Evolutionary conservation across 2,888 invertebrate species (phyloP).

Genomic region (Lasioglossum zephyrum): DNA sequence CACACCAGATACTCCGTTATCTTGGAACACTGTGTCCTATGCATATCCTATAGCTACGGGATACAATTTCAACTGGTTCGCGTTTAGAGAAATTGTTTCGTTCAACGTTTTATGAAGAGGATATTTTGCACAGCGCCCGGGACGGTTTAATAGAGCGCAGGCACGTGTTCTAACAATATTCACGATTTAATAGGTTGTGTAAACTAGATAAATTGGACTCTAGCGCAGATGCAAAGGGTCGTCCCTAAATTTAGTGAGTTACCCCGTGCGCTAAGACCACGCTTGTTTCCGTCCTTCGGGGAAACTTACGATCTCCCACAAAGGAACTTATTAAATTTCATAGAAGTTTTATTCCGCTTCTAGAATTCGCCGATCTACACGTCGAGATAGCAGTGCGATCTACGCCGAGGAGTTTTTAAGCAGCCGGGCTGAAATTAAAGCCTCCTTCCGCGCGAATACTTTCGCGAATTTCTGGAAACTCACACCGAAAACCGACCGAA

Average conservation of each 20-base stretch:
- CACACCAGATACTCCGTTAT: too few relatives aligned
- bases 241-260: slow-evolving; percentile 76
- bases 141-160: slow-evolving; percentile 7
- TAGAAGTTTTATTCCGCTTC: slow-evolving; percentile 81
- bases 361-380: slow-evolving; percentile 74
- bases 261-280: slow-evolving; percentile 50
- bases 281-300: slow-evolving; percentile 70
- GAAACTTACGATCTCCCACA: slow-evolving; percentile 77
- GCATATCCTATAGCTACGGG: not conserved
- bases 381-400: slow-evolving; percentile 78
- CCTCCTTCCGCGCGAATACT: slow-evolving; percentile 76
- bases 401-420: slow-evolving; percentile 81
- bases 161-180: slow-evolving; percentile 31
- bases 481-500: not conserved
- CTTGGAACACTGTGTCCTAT: too few relatives aligned
- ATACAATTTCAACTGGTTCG: not conserved
- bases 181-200: slow-evolving; percentile 60
- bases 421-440: slow-evolving; percentile 81
- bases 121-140: not conserved
- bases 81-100: not conserved
- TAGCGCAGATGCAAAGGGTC: slow-evolving; percentile 69
- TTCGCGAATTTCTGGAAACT: slow-evolving; percentile 62
- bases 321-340: slow-evolving; percentile 83
- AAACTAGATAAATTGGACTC: slow-evolving; percentile 68
- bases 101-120: not conserved